Evolutionary conservation across 2,797 vertebrate genomes (phyloP).

Genomic region (Pteronotus mesoamericanus): DNA sequence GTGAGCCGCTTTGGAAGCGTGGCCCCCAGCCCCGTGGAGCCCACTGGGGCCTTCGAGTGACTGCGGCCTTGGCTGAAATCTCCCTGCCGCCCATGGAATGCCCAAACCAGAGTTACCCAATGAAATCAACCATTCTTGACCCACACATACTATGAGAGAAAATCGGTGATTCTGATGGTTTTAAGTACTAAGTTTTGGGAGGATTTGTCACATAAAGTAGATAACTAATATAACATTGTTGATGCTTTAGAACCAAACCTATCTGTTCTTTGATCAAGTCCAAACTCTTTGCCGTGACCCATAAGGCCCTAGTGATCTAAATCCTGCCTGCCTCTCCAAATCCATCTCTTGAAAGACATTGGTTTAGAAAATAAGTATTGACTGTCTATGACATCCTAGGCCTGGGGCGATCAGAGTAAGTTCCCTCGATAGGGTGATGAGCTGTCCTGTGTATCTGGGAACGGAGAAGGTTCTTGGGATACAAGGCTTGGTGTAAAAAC

Average conservation of each 20-base stretch:
- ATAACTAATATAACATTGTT: background rate
- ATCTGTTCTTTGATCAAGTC: background rate
- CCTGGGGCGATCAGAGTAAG: background rate
- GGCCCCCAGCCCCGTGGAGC: no score
- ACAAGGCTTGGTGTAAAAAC: background rate
- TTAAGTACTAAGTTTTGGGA: background rate
- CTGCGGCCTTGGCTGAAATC: background rate
- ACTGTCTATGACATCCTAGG: background rate
- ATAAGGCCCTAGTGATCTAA: background rate
- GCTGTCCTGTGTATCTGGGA: background rate
- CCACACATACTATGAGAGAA: background rate
- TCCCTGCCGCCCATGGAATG: background rate
- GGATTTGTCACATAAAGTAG: background rate
- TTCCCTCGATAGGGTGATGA: background rate
- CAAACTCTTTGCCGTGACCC: background rate
- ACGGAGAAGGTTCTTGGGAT: background rate
- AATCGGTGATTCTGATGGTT: background rate
- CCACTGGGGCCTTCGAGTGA: background rate
- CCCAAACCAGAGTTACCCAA: background rate
- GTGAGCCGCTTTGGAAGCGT: background rate
- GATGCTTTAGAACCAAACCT: background rate
- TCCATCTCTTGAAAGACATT: background rate
- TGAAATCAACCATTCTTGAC: background rate
- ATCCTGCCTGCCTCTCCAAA: background rate
- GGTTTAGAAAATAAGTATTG: background rate